Conservation (phyloP, 2,888 invertebrate species). For the Papilio elwesi region DNA sequence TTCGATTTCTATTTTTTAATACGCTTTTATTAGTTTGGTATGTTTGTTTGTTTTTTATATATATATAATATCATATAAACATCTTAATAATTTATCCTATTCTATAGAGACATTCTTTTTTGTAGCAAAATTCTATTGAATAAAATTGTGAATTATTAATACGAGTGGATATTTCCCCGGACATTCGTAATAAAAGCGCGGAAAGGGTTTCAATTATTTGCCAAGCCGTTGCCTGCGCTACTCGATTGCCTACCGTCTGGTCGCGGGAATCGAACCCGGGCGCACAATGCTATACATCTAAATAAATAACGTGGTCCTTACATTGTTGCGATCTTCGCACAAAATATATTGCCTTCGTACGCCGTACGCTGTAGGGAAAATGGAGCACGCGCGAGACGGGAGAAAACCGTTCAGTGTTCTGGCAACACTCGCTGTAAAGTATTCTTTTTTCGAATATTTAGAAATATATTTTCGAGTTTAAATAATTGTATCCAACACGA, state of each 20-base stretch:
- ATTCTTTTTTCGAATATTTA: slow-evolving; percentile 59
- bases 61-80: background rate
- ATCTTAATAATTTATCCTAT: background rate
- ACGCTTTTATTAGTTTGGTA: no score
- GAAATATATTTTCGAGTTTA: slow-evolving; percentile 25
- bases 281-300: slow-evolving; percentile 75
- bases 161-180: slow-evolving; percentile 30
- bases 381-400: slow-evolving; percentile 65
- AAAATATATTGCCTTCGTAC: slow-evolving; percentile 76
- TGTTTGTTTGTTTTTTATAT: no score
- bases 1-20: no score
- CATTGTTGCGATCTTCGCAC: slow-evolving; percentile 73
- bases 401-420: slow-evolving; percentile 63
- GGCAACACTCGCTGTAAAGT: slow-evolving; percentile 66
- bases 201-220: slow-evolving; percentile 74
- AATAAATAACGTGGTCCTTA: slow-evolving; percentile 78
- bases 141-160: slow-evolving; percentile 34
- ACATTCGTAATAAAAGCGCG: slow-evolving; percentile 45
- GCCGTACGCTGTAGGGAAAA: slow-evolving; percentile 65
- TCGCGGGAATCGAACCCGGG: slow-evolving; percentile 65
- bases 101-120: slow-evolving; percentile 8
- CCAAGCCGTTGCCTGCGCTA: slow-evolving; percentile 65
- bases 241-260: slow-evolving; percentile 72
- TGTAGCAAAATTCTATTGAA: slow-evolving; percentile 1
- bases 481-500: background rate